A percentile compares a stretch with the other conserved stretches of the same genome.
These are phyloP conservation scores for Cassiopea andromeda DNA, from an alignment of 30 jellyfish, hydroid and myxozoan species.

Conservation along the genomic window DNA sequence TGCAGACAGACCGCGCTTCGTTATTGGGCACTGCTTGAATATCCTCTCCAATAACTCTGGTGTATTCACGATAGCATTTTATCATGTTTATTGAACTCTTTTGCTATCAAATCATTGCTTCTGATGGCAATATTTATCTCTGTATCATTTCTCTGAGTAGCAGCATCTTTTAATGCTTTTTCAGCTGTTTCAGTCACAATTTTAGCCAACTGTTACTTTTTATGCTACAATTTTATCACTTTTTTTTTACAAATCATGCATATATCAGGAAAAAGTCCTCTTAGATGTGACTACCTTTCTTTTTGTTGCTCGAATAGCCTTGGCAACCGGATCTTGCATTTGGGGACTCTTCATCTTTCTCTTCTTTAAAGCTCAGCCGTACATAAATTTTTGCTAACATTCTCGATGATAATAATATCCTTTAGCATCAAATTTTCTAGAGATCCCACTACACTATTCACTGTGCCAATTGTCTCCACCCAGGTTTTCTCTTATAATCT, in stretches of 20 bases:
- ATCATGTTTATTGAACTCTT: constrained; percentile 59
- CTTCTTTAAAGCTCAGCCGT: too few species aligned
- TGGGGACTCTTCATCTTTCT: too few species aligned
- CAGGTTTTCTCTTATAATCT: too few species aligned
- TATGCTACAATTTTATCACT: constrained; percentile 6
- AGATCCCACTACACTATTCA: too few species aligned
- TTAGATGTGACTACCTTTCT: too few species aligned
- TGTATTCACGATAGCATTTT: constrained; percentile 52
- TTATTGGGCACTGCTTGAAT: background rate
- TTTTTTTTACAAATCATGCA: background rate
- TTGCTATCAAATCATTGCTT: constrained; percentile 57
- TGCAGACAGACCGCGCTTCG: background rate
- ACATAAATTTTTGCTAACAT: too few species aligned
- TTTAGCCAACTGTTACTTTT: constrained; percentile 26
- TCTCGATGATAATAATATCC: too few species aligned
- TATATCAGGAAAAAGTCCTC: too few species aligned
- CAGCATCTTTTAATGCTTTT: constrained; percentile 50
- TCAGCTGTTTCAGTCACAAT: constrained; percentile 51
- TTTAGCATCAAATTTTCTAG: too few species aligned
- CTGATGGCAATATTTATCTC: constrained; percentile 42
- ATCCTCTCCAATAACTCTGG: constrained; percentile 34
- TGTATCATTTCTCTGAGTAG: constrained; percentile 38
- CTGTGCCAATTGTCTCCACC: too few species aligned
- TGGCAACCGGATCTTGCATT: too few species aligned
- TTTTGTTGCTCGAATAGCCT: too few species aligned